Evolutionary conservation across 1,140 invertebrate species (phyloP).

Genomic region (Diplogasteroides magnus): DNA sequence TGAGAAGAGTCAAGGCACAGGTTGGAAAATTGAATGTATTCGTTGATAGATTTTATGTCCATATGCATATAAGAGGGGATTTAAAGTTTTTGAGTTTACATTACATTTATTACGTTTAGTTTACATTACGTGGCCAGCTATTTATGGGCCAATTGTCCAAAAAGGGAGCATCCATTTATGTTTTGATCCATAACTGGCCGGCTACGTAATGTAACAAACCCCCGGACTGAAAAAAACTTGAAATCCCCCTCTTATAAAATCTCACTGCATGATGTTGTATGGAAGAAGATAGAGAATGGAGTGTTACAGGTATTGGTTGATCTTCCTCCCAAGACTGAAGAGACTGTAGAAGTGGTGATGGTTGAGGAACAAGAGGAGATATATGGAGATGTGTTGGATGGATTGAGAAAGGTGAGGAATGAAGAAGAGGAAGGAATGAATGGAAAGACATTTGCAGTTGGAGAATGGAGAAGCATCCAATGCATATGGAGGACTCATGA

Average conservation of each 20-base stretch:
- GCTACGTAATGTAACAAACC: too few relatives aligned
- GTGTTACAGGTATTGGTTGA: slow-evolving; percentile 65
- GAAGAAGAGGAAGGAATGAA: slow-evolving; percentile 16
- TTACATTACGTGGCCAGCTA: too few relatives aligned
- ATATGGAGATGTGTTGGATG: slow-evolving; percentile 71
- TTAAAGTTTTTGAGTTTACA: too few relatives aligned
- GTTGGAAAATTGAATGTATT: slow-evolving; percentile 43
- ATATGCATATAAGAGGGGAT: too few relatives aligned
- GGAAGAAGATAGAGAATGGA: too few relatives aligned
- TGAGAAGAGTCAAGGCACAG: slow-evolving; percentile 75
- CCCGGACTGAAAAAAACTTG: too few relatives aligned
- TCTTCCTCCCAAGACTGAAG: slow-evolving; percentile 71
- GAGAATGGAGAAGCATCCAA: slow-evolving; percentile 58
- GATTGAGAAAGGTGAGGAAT: slow-evolving; percentile 58
- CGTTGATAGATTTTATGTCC: background rate
- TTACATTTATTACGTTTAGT: too few relatives aligned
- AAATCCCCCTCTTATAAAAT: too few relatives aligned
- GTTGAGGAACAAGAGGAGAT: slow-evolving; percentile 67
- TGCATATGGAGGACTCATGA: slow-evolving; percentile 77
- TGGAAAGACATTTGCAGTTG: background rate
- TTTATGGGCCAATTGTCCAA: too few relatives aligned
- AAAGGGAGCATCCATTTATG: too few relatives aligned
- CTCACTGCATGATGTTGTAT: too few relatives aligned
- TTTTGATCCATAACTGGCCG: too few relatives aligned
- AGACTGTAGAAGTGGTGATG: slow-evolving; percentile 67